A percentile compares a stretch with the other conserved stretches of the same genome.
phyloP scores from a whole-genome alignment of 2,888 invertebrate species.

The Drosophila anomelani region DNA sequence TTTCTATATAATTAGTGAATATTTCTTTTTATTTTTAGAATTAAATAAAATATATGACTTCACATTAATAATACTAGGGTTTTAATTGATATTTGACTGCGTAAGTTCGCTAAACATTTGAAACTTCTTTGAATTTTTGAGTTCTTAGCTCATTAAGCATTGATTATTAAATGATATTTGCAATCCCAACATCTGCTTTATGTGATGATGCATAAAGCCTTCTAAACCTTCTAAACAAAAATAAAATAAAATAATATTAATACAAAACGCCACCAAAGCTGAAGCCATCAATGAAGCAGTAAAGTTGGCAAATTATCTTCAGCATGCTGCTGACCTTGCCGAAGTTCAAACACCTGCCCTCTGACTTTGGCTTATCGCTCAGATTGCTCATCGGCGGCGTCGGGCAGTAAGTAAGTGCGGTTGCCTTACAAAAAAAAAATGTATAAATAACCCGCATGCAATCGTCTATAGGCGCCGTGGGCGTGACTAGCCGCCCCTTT shows the following conservation, averaged over 20 bases:
- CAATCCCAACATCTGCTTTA: neutral
- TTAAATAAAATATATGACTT: too few relatives aligned
- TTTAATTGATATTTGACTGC: too few relatives aligned
- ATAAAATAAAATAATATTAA: neutral
- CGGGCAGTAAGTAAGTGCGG: conserved; percentile 7
- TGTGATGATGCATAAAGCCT: conserved; percentile 42
- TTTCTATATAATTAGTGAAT: too few relatives aligned
- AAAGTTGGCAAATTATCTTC: conserved; percentile 39
- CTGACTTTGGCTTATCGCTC: conserved; percentile 67
- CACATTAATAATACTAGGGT: too few relatives aligned
- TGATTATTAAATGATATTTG: neutral
- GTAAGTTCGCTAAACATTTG: neutral
- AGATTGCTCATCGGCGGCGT: conserved; percentile 20
- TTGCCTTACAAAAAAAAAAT: conserved; percentile 3
- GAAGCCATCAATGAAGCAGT: conserved; percentile 22
- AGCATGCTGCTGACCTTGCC: conserved; percentile 60
- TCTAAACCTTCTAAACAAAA: conserved; percentile 6
- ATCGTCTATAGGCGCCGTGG: conserved; percentile 41
- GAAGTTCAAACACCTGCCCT: conserved; percentile 75
- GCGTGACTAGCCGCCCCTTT: conserved; percentile 58
- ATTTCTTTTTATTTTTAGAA: too few relatives aligned
- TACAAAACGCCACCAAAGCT: neutral
- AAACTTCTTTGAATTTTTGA: neutral
- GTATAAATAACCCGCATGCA: conserved; percentile 52
- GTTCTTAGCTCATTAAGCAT: neutral